A percentile compares a stretch with the other conserved stretches of the same genome.
Evolutionary conservation across 2,797 vertebrate genomes (phyloP).

Genomic region (Coluber constrictor): DNA sequence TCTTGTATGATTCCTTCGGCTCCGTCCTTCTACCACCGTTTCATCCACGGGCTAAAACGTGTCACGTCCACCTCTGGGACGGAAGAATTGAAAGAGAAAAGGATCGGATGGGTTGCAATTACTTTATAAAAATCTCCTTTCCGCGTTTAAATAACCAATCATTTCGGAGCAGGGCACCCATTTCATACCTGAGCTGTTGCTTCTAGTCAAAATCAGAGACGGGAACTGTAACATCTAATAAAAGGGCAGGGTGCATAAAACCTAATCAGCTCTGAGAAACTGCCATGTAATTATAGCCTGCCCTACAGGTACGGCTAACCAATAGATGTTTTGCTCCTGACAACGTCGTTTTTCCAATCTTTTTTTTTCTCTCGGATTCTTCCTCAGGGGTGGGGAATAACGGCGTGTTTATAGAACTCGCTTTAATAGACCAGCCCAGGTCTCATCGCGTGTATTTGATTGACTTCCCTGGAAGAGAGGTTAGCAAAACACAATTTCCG

Average conservation of each 20-base stretch:
- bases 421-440: neutral
- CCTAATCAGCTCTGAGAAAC: conserved; percentile 47
- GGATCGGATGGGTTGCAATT: neutral
- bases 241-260: conserved; percentile 12
- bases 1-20: no score
- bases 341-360: neutral
- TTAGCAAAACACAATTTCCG: neutral
- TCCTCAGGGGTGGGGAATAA: neutral
- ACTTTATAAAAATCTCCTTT: neutral
- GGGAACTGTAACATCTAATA: neutral
- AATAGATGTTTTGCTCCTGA: conserved; percentile 24
- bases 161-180: rapidly evolving
- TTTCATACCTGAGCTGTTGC: neutral
- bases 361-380: neutral
- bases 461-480: neutral
- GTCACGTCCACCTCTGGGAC: neutral
- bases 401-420: neutral
- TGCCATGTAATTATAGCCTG: conserved; percentile 45
- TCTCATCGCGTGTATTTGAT: neutral
- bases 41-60: neutral
- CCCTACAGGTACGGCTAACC: neutral
- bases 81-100: neutral
- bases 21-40: neutral
- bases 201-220: neutral
- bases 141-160: neutral